These are phyloP conservation scores for Parauchenoglanis ngamensis DNA, from an alignment of 2,797 vertebrate species.

Conservation along the genomic window DNA sequence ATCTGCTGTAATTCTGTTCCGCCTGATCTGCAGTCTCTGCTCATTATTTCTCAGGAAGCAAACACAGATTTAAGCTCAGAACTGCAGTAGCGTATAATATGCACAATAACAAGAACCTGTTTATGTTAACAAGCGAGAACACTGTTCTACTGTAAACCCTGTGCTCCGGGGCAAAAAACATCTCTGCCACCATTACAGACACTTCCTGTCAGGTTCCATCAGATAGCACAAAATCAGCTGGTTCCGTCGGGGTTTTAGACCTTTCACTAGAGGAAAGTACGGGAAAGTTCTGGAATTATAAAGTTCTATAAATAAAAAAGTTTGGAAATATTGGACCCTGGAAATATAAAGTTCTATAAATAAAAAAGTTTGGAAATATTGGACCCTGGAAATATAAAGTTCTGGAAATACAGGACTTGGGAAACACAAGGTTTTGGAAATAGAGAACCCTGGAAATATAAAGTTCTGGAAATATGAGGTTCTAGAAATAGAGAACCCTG, in stretches of 20 bases:
- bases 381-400: not conserved
- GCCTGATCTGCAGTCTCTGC: not conserved
- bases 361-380: not conserved
- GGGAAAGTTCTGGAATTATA: not conserved
- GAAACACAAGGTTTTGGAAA: not conserved
- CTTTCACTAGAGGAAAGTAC: not conserved
- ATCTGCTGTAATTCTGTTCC: not conserved
- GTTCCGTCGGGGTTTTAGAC: not conserved
- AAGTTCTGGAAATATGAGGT: not conserved
- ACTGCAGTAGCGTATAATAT: not conserved
- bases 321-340: not conserved
- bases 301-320: not conserved
- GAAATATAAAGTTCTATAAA: not conserved
- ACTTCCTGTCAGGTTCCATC: constrained; percentile 16
- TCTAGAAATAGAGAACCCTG: not conserved
- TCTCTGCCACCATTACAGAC: not conserved
- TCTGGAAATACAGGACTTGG: not conserved
- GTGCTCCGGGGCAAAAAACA: not conserved
- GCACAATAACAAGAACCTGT: constrained; percentile 25
- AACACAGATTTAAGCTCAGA: constrained; percentile 8
- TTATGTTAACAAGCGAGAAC: constrained; percentile 15
- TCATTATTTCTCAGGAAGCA: not conserved
- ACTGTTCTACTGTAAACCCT: not conserved
- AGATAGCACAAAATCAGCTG: constrained; percentile 29
- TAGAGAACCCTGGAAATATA: not conserved